Conservation (phyloP, 2,888 invertebrate genomes). For the Erannis defoliaria region DNA sequence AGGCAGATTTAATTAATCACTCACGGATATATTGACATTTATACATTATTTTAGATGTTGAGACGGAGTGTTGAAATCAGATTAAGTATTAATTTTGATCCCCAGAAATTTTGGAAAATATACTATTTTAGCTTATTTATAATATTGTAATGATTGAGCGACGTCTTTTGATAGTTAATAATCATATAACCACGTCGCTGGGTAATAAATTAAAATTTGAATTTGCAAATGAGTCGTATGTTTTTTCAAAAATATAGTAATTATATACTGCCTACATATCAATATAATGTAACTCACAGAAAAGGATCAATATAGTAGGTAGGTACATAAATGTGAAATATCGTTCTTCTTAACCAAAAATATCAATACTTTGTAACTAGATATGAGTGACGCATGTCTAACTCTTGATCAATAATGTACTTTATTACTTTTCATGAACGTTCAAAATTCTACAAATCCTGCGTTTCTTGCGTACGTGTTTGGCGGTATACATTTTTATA, state of each 20-base stretch:
- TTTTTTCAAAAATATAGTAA: neutral
- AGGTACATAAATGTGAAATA: too few relatives aligned
- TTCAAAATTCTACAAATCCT: neutral
- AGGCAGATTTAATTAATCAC: constrained; percentile 20
- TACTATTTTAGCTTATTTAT: constrained; percentile 36
- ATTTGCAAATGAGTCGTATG: neutral
- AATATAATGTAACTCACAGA: too few relatives aligned
- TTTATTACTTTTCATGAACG: neutral
- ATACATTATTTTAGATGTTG: neutral
- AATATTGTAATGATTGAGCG: constrained; percentile 16
- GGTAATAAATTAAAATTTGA: too few relatives aligned
- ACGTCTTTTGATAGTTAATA: too few relatives aligned
- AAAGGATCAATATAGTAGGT: too few relatives aligned
- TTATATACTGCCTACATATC: too few relatives aligned
- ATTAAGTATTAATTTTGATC: too few relatives aligned
- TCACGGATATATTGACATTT: neutral
- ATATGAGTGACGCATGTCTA: constrained; percentile 11
- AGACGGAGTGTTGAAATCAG: constrained; percentile 27
- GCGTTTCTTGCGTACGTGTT: neutral
- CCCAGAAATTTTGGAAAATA: too few relatives aligned
- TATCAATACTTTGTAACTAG: constrained; percentile 35
- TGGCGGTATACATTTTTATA: neutral
- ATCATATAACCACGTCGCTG: too few relatives aligned
- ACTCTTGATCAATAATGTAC: neutral
- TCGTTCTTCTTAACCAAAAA: too few relatives aligned